Evolutionary conservation across 2,797 vertebrate genomes (phyloP), one percentile per base, ranked within the genome.

Genomic region (Falco concolor): DNA sequence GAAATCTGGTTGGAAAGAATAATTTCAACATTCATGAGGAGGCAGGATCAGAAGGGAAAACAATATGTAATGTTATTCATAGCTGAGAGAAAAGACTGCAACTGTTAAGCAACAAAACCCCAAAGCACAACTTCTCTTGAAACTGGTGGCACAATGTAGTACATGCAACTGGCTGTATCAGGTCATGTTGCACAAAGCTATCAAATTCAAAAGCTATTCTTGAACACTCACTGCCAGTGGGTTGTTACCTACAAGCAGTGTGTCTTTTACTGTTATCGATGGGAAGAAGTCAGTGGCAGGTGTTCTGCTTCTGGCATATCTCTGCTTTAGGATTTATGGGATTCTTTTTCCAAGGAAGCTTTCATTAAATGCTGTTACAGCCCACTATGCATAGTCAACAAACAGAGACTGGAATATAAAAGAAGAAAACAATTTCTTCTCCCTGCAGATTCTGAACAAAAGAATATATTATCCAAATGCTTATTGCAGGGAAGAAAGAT

Each of bases 241-340:
- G 42, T 78, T 91, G 68, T 78, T 95, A 91, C 90, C 91, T 91
- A 67, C 67, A 87, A 96, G 65, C 61, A 78, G 47, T 30, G 78
- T 93, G 52, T 64, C 63, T 92, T 94, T 87, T 93, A 60, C 65
- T 68, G 25, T 79, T 96, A 88, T 91, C 76, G 91, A 27, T 74
- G 19, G 64, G 69, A 95, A 93, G n/a, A 60, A 89, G 59, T 77
- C 74, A 59, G 61, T 89, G 56, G 78, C 94, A 97, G 93, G 91
- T 95, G 93, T 96, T 95, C 89, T 79, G 80, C 89, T 96, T 82
- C 84, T 94, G 88, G 92, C 88, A 67, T 79, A 77, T 84, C 54
- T 93, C 81, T 87, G n/a, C n/a, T 94, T 87, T 42, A 90, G 75
- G 89, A 92, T 94, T 94, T 90, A 89, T 94, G 65, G 42, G 42